Evolutionary conservation across 2,888 invertebrate genomes (phyloP), one percentile per base, ranked within the genome.

Genomic region (Cephus pulcher): DNA sequence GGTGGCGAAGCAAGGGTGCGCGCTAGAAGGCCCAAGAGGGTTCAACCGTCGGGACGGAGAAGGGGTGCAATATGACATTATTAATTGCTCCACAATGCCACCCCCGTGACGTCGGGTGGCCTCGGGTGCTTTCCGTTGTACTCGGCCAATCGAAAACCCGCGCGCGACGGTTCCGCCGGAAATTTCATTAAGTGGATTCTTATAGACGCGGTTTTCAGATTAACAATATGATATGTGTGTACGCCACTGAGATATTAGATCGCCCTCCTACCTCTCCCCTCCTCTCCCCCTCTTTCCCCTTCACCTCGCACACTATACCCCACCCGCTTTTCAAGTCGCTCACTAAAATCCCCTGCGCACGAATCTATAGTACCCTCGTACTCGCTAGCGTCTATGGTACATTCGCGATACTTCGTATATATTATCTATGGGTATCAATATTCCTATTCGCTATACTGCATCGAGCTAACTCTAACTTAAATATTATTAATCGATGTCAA

Each of bases 161-260:
- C 77, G 81, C 80, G 68, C 79, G 80, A 79, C 84, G 79, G 85
- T 83, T 82, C 85, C 84, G 86, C 84, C 85, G 88, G 88, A 89
- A 90, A 89, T 89, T 90, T 90, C 89, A 90, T 90, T 89, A 89
- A 89, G 87, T 89, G 89, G 88, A 89, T 90, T 90, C 90, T 89
- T 90, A 89, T 87, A 88, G 88, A 86, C 87, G 88, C 86, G 89
- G 87, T 88, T 88, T 87, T 86, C 86, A 87, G 88, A 90, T 90
- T 89, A 88, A 90, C 89, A 87, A 89, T 89, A 87, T 87, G 87
- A 88, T 87, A 87, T 86, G 86, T 87, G 86, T 85, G 81, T 80
- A 79, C 69, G 70, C 68, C 75, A 30, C 75, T 77, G 77, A 80
- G 83, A 83, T 83, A 83, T 83, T 83, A 83, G 82, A 83, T 82